Conservation (phyloP, 2,797 vertebrate species). For the Sarcophilus harrisii region DNA sequence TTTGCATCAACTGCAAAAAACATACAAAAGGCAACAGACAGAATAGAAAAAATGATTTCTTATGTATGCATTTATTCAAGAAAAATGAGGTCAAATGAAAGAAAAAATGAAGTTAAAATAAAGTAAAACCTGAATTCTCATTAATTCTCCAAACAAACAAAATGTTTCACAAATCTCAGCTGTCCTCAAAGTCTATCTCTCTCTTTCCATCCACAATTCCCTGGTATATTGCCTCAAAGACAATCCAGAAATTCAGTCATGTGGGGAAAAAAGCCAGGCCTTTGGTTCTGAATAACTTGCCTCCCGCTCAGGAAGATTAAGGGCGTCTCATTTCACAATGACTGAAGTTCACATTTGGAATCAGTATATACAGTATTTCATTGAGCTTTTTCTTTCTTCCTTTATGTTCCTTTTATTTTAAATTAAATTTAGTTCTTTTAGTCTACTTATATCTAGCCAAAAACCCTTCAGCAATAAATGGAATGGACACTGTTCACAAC, state of each 20-base stretch:
- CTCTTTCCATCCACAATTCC: background rate
- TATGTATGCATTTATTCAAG: background rate
- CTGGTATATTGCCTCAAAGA: background rate
- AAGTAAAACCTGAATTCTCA: background rate
- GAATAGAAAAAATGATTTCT: background rate
- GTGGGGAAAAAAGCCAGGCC: background rate
- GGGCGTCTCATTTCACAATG: background rate
- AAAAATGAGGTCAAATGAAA: background rate
- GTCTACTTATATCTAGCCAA: background rate
- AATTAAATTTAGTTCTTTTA: background rate
- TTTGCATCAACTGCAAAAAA: background rate
- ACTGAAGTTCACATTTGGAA: constrained; percentile 18
- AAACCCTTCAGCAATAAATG: background rate
- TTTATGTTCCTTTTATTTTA: background rate
- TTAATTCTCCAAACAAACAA: background rate
- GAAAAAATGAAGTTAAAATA: background rate
- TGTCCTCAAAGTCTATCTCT: background rate
- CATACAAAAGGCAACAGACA: background rate
- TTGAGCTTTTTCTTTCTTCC: background rate
- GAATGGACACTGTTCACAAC: background rate
- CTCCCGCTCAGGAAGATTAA: background rate
- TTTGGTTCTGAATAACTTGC: background rate
- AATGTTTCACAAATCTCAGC: background rate
- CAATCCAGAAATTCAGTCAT: background rate
- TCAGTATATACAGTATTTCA: constrained; percentile 1